These are phyloP conservation scores for Phenganax subtilis DNA, from an alignment of 92 coral and sea anemone species.

Conservation along the genomic window DNA sequence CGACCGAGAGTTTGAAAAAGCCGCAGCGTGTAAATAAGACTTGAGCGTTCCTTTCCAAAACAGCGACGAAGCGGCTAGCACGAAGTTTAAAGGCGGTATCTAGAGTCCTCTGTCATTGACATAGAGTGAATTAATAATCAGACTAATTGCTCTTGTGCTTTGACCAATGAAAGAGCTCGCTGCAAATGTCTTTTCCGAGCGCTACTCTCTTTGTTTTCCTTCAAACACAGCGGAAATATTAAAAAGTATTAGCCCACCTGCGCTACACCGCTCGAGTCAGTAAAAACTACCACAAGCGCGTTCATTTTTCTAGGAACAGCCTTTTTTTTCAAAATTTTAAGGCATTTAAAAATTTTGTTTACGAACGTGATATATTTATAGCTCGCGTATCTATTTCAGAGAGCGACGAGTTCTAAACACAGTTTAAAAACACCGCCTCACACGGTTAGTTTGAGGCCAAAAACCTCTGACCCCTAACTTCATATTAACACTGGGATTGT, in stretches of 20 bases:
- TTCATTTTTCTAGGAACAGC: not conserved
- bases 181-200: constrained; percentile 21
- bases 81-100: constrained; percentile 20
- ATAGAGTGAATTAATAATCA: constrained; percentile 39
- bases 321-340: not conserved
- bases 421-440: not conserved
- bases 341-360: not conserved
- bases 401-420: not conserved
- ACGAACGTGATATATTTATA: not conserved
- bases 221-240: no score
- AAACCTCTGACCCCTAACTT: not conserved
- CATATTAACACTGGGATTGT: no score
- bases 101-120: constrained; percentile 33
- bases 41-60: not conserved
- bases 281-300: no score
- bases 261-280: no score
- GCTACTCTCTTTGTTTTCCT: not conserved
- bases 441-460: not conserved
- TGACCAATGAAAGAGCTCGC: constrained; percentile 13
- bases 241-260: no score
- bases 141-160: constrained; percentile 34
- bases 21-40: constrained; percentile 26
- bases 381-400: not conserved
- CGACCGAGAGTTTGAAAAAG: not conserved
- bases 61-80: constrained; percentile 16